Evolutionary conservation across 2,113 vertebrate species (phyloP).

Genomic region (Eudyptes chrysolophus): DNA sequence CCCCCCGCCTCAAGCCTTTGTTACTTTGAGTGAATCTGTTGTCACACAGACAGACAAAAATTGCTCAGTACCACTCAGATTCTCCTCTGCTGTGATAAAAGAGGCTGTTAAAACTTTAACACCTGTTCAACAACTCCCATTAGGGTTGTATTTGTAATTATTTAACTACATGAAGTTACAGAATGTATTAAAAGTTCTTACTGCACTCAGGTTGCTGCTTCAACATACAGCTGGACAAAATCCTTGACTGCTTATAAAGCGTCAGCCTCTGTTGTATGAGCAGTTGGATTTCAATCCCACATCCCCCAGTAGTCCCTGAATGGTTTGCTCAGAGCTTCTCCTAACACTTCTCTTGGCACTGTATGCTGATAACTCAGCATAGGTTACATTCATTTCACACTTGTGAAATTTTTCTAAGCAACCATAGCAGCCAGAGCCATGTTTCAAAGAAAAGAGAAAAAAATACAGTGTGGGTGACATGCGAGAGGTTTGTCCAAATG

Average conservation of each 20-base stretch:
- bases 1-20: neutral
- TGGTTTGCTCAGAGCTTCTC: slow-evolving; percentile 15
- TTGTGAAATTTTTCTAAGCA: slow-evolving; percentile 6
- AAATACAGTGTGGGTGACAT: neutral
- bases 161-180: neutral
- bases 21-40: neutral
- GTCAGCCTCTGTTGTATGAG: neutral
- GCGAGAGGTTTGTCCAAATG: neutral
- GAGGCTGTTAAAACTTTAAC: neutral
- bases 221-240: neutral
- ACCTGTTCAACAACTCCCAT: neutral
- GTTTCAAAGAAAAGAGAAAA: neutral
- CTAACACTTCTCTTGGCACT: slow-evolving; percentile 3
- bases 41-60: neutral
- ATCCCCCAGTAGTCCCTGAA: neutral
- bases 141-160: neutral
- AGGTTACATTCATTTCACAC: slow-evolving; percentile 13
- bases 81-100: neutral
- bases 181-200: neutral
- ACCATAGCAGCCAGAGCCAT: neutral
- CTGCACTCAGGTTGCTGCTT: neutral
- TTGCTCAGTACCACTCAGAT: neutral
- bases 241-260: neutral
- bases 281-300: neutral
- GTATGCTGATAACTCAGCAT: neutral